These are phyloP conservation scores for Rhysida immarginata DNA, from an alignment of 1,140 invertebrate species.

Conservation along the genomic window DNA sequence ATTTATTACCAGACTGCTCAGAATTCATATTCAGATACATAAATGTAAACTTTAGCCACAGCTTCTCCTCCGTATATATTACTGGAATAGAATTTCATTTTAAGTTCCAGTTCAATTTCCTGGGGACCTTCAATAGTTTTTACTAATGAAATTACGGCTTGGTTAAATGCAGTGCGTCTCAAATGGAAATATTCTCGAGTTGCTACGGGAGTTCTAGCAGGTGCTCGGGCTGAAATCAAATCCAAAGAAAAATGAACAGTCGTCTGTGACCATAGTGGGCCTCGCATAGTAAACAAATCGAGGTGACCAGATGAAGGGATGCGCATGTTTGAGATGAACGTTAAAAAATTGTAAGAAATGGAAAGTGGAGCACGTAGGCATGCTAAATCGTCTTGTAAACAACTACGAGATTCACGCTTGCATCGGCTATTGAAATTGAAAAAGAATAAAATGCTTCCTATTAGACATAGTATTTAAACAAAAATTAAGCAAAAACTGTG, in stretches of 20 bases:
- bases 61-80: constrained; percentile 54
- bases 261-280: constrained; percentile 47
- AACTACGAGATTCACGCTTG: constrained; percentile 47
- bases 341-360: constrained; percentile 80
- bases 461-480: too few species aligned
- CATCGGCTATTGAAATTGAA: constrained; percentile 48
- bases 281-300: constrained; percentile 74
- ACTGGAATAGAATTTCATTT: constrained; percentile 64
- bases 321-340: constrained; percentile 65
- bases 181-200: constrained; percentile 50
- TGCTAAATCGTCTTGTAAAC: constrained; percentile 45
- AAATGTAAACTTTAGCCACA: constrained; percentile 65
- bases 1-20: constrained; percentile 29
- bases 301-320: constrained; percentile 48
- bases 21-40: constrained; percentile 68
- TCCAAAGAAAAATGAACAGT: constrained; percentile 58
- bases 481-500: too few species aligned
- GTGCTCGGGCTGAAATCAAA: constrained; percentile 44
- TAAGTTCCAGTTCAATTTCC: constrained; percentile 69
- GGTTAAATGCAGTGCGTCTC: constrained; percentile 32
- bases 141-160: constrained; percentile 55
- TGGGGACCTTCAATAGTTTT: constrained; percentile 63
- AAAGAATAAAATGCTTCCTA: constrained; percentile 17
- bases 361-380: constrained; percentile 62
- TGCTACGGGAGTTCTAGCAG: constrained; percentile 40